Evolutionary conservation across 2,888 invertebrate species (phyloP).

Genomic region (Archaeoteleia sp.): DNA sequence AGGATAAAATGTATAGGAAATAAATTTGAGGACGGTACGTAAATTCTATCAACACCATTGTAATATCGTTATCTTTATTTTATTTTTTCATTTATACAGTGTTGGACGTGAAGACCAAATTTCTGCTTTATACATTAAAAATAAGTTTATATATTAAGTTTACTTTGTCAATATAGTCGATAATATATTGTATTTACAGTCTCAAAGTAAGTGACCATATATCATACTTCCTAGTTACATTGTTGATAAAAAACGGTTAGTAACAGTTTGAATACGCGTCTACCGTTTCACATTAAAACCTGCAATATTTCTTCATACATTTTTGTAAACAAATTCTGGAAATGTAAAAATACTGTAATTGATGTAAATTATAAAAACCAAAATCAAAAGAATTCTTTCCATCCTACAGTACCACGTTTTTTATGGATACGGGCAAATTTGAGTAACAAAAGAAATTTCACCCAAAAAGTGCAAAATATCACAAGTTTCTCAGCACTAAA

Average conservation of each 20-base stretch:
- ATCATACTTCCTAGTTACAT: slow-evolving; percentile 13
- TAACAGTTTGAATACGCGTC: slow-evolving; percentile 25
- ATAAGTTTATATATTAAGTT: slow-evolving; percentile 24
- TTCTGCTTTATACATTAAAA: slow-evolving; percentile 11
- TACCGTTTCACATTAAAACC: slow-evolving; percentile 31
- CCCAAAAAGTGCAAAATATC: slow-evolving; percentile 45
- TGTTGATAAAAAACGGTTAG: slow-evolving; percentile 21
- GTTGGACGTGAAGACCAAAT: slow-evolving; percentile 3
- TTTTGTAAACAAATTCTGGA: slow-evolving; percentile 25
- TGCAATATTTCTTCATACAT: slow-evolving; percentile 36
- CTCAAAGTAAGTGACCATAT: slow-evolving; percentile 11
- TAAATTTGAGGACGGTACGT: too few species aligned
- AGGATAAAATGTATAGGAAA: too few species aligned
- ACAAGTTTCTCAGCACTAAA: slow-evolving; percentile 31
- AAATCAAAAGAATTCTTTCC: too few species aligned
- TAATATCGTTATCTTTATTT: too few species aligned
- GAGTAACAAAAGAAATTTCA: too few species aligned
- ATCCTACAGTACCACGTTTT: too few species aligned
- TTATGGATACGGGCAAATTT: too few species aligned
- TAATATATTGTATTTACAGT: slow-evolving; percentile 27
- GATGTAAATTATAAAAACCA: too few species aligned
- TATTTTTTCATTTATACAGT: slow-evolving; percentile 7
- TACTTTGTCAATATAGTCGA: slow-evolving; percentile 12
- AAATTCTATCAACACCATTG: too few species aligned
- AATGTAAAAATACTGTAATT: too few species aligned